phyloP scores from a whole-genome alignment of 2,888 invertebrate species.

The Fragum whitleyi region DNA sequence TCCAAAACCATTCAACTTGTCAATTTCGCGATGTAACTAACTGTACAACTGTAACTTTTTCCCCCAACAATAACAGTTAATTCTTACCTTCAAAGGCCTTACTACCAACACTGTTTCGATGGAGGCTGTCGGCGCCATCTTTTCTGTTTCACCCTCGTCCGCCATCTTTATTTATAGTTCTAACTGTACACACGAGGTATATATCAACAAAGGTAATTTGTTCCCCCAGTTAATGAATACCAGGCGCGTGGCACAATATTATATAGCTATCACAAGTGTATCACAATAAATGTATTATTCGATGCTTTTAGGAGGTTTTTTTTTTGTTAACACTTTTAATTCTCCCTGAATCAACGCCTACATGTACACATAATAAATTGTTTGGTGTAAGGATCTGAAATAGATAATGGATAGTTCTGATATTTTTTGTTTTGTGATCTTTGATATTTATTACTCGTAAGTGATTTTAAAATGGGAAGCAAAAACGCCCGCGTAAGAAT shows the following conservation, averaged over 20 bases:
- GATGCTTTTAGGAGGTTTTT: neutral
- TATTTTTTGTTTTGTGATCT: too few relatives aligned
- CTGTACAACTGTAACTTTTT: too few relatives aligned
- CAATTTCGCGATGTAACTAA: too few relatives aligned
- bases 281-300: neutral
- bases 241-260: neutral
- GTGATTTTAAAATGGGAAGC: too few relatives aligned
- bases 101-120: conserved; percentile 84
- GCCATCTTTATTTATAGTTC: neutral
- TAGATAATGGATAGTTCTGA: too few relatives aligned
- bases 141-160: conserved; percentile 53
- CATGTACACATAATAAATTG: neutral
- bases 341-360: neutral
- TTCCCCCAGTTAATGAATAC: neutral
- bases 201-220: neutral
- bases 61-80: too few relatives aligned
- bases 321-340: neutral
- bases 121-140: conserved; percentile 73
- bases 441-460: too few relatives aligned
- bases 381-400: too few relatives aligned
- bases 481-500: too few relatives aligned
- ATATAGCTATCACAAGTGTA: neutral
- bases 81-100: conserved; percentile 84
- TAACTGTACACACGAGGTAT: neutral
- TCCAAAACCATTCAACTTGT: too few relatives aligned